These are phyloP conservation scores for Sylvietta virens DNA, from an alignment of 2,113 vertebrate species.

Conservation along the genomic window DNA sequence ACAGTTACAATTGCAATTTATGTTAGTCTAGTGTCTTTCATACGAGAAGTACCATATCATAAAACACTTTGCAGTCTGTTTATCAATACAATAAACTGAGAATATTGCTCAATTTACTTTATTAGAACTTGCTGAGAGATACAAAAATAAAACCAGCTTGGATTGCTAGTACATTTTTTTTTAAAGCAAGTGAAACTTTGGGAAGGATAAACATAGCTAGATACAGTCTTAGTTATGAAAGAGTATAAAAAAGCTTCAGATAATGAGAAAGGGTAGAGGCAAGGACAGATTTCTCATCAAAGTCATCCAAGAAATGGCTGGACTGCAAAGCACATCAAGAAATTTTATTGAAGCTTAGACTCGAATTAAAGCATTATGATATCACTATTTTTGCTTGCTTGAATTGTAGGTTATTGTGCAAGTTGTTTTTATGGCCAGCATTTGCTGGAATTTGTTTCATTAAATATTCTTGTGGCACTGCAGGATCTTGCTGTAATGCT, in stretches of 20 bases:
- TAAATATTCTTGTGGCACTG: neutral
- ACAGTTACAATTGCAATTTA: constrained; percentile 59
- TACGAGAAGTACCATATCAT: constrained; percentile 8
- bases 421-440: neutral
- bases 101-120: constrained; percentile 63
- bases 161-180: neutral
- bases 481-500: neutral
- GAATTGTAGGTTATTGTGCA: neutral
- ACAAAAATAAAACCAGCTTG: constrained; percentile 53
- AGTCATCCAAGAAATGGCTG: neutral
- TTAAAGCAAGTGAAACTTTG: neutral
- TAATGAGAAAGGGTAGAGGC: neutral
- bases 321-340: neutral
- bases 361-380: neutral
- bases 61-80: constrained; percentile 61
- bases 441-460: neutral
- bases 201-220: neutral
- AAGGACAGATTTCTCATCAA: neutral
- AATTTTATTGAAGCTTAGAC: neutral
- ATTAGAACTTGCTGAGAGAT: constrained; percentile 59
- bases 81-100: constrained; percentile 63
- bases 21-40: constrained; percentile 60
- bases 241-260: neutral
- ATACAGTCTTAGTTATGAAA: neutral
- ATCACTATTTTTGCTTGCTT: neutral